Conservation (phyloP, 2,888 invertebrate species). For the Drosophila crucigera region DNA sequence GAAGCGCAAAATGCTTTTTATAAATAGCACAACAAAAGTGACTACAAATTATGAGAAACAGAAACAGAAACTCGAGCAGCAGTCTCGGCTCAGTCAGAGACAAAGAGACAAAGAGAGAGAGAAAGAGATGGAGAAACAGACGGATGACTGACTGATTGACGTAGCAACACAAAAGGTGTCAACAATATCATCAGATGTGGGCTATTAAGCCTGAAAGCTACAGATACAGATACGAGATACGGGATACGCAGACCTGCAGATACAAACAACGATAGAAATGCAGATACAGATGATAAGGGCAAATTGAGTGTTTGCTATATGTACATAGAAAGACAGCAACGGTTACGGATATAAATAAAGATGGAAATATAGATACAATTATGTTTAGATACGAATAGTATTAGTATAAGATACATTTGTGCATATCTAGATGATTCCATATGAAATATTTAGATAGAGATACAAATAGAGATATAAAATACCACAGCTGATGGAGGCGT, state of each 20-base stretch:
- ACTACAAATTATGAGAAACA: conserved; percentile 49
- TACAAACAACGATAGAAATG: conserved; percentile 7
- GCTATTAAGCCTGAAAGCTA: conserved; percentile 2
- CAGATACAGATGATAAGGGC: background rate
- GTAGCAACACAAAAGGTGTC: conserved; percentile 53
- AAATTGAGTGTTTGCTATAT: background rate
- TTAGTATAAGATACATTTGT: background rate
- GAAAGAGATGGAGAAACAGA: background rate
- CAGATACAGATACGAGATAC: conserved; percentile 4
- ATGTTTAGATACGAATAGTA: background rate
- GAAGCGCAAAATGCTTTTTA: conserved; percentile 56
- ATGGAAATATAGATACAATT: background rate
- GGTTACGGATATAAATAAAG: background rate
- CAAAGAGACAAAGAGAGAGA: conserved; percentile 2
- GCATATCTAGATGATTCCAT: no score
- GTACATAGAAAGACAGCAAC: background rate
- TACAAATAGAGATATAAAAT: background rate
- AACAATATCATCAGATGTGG: conserved; percentile 50
- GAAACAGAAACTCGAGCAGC: conserved; percentile 14
- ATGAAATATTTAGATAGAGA: no score
- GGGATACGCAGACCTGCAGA: conserved; percentile 4
- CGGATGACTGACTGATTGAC: conserved; percentile 24
- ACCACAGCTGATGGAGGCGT: background rate
- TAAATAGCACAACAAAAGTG: conserved; percentile 57
- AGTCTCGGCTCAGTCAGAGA: background rate